Evolutionary conservation across 2,888 invertebrate species (phyloP).

Genomic region (Oligia strigilis): DNA sequence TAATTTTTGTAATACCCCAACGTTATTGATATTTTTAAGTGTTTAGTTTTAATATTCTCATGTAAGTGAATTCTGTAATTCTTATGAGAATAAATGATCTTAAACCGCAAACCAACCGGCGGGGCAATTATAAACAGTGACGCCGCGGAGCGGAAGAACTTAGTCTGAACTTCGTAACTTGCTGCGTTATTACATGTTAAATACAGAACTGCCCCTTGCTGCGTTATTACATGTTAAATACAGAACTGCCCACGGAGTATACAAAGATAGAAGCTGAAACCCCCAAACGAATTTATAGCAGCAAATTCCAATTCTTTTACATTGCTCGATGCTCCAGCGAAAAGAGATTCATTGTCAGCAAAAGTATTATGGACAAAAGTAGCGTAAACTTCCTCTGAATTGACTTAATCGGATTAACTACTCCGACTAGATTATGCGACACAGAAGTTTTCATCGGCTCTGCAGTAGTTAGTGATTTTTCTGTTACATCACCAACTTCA

Average conservation of each 20-base stretch:
- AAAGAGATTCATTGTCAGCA: slow-evolving; percentile 49
- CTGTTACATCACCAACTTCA: slow-evolving; percentile 43
- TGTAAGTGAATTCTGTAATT: too few relatives aligned
- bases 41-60: too few relatives aligned
- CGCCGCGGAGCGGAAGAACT: slow-evolving; percentile 60
- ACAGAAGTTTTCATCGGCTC: slow-evolving; percentile 51
- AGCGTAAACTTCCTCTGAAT: slow-evolving; percentile 58
- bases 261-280: neutral
- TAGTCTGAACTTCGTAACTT: slow-evolving; percentile 68
- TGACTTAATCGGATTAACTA: slow-evolving; percentile 66
- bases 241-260: slow-evolving; percentile 7
- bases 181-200: slow-evolving; percentile 64
- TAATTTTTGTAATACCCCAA: too few relatives aligned
- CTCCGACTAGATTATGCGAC: slow-evolving; percentile 52
- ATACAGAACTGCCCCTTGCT: slow-evolving; percentile 21
- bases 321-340: slow-evolving; percentile 7
- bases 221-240: slow-evolving; percentile 26
- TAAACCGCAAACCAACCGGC: slow-evolving; percentile 60
- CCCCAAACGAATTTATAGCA: neutral
- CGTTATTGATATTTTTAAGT: too few relatives aligned
- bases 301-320: slow-evolving; percentile 12
- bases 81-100: too few relatives aligned
- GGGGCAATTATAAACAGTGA: slow-evolving; percentile 69
- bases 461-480: slow-evolving; percentile 50
- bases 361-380: slow-evolving; percentile 62